These are phyloP conservation scores for Selene dorsalis DNA, from an alignment of 2,797 vertebrate genomes.

Conservation along the genomic window DNA sequence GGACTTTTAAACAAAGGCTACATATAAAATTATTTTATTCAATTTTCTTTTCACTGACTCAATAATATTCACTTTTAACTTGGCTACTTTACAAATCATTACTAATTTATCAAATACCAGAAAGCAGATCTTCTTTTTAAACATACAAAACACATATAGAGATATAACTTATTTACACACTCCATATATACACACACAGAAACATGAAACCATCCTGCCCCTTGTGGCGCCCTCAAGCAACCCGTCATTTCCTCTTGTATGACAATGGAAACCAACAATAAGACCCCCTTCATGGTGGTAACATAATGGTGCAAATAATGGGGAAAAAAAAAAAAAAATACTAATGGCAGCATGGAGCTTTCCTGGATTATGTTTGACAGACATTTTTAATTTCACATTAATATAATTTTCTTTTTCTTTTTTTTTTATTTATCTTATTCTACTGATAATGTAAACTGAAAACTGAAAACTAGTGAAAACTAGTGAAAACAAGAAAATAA, in stretches of 20 bases:
- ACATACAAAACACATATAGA: constrained; percentile 33
- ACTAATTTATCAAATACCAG: constrained; percentile 1
- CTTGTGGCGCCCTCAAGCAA: not conserved
- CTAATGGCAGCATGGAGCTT: not conserved
- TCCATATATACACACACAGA: constrained; percentile 19
- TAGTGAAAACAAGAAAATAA: not conserved
- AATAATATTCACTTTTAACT: not conserved
- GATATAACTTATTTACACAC: constrained; percentile 42
- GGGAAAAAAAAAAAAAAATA: not conserved
- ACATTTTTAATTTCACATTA: not conserved
- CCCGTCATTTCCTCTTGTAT: not conserved
- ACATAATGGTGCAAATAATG: not conserved
- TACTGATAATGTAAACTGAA: not conserved
- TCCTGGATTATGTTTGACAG: not conserved
- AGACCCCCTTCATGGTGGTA: not conserved
- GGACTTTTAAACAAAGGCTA: not conserved
- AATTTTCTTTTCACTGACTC: constrained; percentile 12
- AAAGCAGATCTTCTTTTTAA: constrained; percentile 9
- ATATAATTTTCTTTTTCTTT: not conserved
- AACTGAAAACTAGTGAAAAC: not conserved
- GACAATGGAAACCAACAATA: not conserved
- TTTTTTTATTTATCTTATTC: not conserved
- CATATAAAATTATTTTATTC: constrained; percentile 57
- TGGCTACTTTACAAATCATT: constrained; percentile 11
- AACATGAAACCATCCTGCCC: not conserved